Percentiles rank a stretch among this genome's conserved stretches.
Conservation (phyloP, 2,113 vertebrate genomes). For the Prietella phreatophila region DNA sequence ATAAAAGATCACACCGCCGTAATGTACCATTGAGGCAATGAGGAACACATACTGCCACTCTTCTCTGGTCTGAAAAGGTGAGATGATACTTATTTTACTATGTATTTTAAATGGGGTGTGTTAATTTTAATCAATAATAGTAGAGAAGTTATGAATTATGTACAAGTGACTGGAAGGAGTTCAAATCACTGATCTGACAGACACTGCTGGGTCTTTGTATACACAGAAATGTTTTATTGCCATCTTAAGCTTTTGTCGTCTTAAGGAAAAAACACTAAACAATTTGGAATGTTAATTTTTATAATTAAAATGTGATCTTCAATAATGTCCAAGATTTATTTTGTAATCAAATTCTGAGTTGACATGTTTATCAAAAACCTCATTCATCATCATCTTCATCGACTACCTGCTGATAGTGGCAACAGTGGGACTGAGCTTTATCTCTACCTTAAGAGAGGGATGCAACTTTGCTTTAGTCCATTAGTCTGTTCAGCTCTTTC, state of each 20-base stretch:
- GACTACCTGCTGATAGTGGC: too few species aligned
- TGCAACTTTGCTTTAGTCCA: background rate
- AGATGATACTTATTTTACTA: constrained; percentile 1
- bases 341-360: background rate
- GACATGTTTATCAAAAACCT: background rate
- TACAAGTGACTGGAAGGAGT: background rate
- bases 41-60: constrained; percentile 99
- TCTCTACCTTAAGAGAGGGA: background rate
- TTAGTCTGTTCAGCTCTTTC: background rate
- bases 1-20: constrained; percentile 95
- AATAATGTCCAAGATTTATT: background rate
- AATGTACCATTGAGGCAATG: constrained; percentile 93
- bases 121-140: background rate
- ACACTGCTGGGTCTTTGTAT: background rate
- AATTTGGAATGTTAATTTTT: background rate
- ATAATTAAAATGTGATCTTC: background rate
- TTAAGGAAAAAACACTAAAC: background rate
- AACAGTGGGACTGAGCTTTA: background rate
- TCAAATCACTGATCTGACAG: background rate
- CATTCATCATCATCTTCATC: background rate
- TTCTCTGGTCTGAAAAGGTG: constrained; percentile 80
- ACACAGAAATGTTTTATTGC: background rate
- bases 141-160: background rate
- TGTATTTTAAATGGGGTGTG: background rate
- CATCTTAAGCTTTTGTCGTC: background rate